phyloP scores from a whole-genome alignment of 2,797 vertebrate species.

The Muraenolepis orangiensis region DNA sequence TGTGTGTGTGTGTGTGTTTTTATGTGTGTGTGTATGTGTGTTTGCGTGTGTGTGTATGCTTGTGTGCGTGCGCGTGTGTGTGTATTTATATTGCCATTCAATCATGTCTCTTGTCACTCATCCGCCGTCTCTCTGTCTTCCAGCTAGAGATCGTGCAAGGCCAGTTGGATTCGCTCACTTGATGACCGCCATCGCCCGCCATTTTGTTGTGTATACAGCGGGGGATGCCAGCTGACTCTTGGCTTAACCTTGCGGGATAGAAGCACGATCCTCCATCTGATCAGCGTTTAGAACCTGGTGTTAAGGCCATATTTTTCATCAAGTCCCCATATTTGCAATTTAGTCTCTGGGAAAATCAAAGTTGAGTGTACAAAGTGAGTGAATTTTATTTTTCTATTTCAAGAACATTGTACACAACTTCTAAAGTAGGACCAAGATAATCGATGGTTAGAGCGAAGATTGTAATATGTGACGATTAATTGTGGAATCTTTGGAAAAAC shows the following conservation, averaged over 20 bases:
- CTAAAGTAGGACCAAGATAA: neutral
- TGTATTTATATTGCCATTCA: slow-evolving; percentile 19
- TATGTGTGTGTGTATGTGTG: neutral
- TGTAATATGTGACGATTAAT: neutral
- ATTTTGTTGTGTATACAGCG: slow-evolving; percentile 17
- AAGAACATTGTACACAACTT: no score
- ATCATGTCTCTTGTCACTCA: slow-evolving; percentile 11
- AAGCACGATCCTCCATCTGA: neutral
- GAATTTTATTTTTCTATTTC: neutral
- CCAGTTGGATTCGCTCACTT: slow-evolving; percentile 72
- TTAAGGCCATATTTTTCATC: neutral
- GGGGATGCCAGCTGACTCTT: neutral
- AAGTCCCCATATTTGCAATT: no score
- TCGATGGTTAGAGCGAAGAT: neutral
- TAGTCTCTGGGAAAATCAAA: no score
- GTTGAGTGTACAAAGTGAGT: no score
- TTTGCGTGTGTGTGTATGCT: no score
- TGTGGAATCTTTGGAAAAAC: neutral
- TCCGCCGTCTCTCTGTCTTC: slow-evolving; percentile 37
- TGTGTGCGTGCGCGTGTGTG: slow-evolving; percentile 1
- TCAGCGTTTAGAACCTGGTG: neutral
- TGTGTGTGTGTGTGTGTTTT: neutral
- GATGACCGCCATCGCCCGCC: slow-evolving; percentile 34
- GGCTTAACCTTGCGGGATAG: neutral
- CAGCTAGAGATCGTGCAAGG: slow-evolving; percentile 68